phyloP scores from a whole-genome alignment of 2,797 vertebrate genomes.

The Pterois miles region DNA sequence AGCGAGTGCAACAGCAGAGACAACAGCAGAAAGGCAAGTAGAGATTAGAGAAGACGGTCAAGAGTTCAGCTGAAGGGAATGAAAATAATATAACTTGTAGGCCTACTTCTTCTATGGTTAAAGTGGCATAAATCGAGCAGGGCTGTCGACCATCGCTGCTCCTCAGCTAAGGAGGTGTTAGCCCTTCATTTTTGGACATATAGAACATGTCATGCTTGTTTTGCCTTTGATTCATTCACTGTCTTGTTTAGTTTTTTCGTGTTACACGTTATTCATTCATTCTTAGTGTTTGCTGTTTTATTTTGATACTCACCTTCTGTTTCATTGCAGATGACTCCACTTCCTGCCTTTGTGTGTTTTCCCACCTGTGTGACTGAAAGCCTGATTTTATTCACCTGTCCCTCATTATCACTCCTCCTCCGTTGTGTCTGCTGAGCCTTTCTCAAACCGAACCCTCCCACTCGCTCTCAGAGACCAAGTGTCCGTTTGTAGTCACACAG shows the following conservation, averaged over 20 bases:
- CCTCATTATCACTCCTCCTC: no score
- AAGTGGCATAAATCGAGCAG: neutral
- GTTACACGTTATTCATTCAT: no score
- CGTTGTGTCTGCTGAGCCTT: no score
- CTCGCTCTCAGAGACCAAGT: no score
- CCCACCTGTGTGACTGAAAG: neutral
- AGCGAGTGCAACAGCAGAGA: neutral
- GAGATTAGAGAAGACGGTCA: neutral
- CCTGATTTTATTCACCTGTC: no score
- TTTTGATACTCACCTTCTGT: neutral
- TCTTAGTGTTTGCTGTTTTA: neutral
- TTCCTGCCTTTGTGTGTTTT: neutral
- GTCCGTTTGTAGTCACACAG: no score
- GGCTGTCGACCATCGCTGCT: neutral
- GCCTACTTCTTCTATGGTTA: neutral
- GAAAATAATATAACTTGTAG: neutral
- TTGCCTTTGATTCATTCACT: neutral
- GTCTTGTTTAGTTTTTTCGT: neutral
- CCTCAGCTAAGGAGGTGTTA: neutral
- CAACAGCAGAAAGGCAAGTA: neutral
- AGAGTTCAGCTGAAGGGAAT: neutral
- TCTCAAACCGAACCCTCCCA: no score
- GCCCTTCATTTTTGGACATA: no score
- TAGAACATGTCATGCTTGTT: no score
- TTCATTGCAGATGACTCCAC: neutral